These are phyloP conservation scores for Galerucella nymphaeae DNA, from an alignment of 2,888 invertebrate genomes.

Conservation along the genomic window DNA sequence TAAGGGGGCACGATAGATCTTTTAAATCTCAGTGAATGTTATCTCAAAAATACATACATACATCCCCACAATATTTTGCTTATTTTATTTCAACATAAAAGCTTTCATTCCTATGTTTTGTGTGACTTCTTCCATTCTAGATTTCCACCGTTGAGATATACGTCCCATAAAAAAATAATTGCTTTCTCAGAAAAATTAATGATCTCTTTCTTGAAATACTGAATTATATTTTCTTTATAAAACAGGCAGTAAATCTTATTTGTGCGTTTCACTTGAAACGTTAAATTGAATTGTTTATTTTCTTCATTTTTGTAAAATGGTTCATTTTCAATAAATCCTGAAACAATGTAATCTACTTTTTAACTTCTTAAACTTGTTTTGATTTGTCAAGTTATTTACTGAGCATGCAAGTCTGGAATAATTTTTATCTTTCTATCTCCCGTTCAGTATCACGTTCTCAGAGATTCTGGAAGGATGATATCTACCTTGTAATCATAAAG, in stretches of 20 bases:
- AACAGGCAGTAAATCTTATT: not conserved
- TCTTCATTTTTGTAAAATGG: not conserved
- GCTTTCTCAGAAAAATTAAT: slow-evolving; percentile 2
- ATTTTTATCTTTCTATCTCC: no score
- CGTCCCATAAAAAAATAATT: not conserved
- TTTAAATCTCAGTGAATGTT: no score
- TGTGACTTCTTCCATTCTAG: not conserved
- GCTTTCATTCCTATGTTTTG: no score
- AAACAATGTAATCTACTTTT: not conserved
- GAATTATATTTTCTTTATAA: not conserved
- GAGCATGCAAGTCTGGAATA: no score
- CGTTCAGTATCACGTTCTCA: no score
- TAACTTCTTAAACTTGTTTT: not conserved
- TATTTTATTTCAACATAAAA: no score
- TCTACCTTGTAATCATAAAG: no score
- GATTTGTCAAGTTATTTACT: not conserved
- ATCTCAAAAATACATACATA: no score
- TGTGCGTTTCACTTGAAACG: not conserved
- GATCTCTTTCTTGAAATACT: not conserved
- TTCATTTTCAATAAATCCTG: not conserved
- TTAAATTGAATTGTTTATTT: not conserved
- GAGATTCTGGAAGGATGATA: no score
- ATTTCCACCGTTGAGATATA: not conserved
- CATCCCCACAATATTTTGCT: no score
- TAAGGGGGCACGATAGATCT: no score